A percentile compares a stretch with the other conserved stretches of the same genome.
Evolutionary conservation across 2,888 invertebrate species (phyloP).

Genomic region (Ochropleura plecta): DNA sequence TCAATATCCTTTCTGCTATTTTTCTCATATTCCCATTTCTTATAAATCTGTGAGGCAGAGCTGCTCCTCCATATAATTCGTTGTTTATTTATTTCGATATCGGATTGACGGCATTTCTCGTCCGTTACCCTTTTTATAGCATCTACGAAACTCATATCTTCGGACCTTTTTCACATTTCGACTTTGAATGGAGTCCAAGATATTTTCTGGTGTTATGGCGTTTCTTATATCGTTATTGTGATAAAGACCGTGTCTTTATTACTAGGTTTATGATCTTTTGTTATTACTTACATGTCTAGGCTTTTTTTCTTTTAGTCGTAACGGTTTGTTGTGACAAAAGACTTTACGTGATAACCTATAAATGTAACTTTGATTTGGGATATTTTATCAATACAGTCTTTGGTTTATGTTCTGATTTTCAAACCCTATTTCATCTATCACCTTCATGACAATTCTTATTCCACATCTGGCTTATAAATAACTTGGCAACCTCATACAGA

Average conservation of each 20-base stretch:
- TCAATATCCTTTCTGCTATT: slow-evolving; percentile 20
- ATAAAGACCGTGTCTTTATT: slow-evolving; percentile 46
- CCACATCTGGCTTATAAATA: neutral
- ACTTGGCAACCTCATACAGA: slow-evolving; percentile 9
- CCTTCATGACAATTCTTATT: neutral
- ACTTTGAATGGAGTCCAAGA: slow-evolving; percentile 51
- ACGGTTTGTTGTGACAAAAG: neutral
- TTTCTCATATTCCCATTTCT: slow-evolving; percentile 29
- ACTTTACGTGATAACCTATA: neutral
- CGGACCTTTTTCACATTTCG: slow-evolving; percentile 63
- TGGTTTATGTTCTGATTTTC: neutral
- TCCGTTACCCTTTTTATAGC: slow-evolving; percentile 71
- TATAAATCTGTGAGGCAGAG: slow-evolving; percentile 34
- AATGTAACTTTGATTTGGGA: neutral
- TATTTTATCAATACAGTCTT: neutral
- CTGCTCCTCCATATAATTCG: slow-evolving; percentile 51
- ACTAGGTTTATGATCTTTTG: slow-evolving; percentile 34
- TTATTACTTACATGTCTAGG: slow-evolving; percentile 43
- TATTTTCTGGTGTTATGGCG: slow-evolving; percentile 49
- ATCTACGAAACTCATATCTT: slow-evolving; percentile 68
- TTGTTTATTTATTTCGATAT: slow-evolving; percentile 74
- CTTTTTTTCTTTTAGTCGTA: slow-evolving; percentile 1
- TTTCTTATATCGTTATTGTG: slow-evolving; percentile 39
- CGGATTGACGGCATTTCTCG: slow-evolving; percentile 60
- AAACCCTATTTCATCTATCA: neutral